Conservation (phyloP, 2,888 invertebrate species). For the Drosophila phalerata region DNA sequence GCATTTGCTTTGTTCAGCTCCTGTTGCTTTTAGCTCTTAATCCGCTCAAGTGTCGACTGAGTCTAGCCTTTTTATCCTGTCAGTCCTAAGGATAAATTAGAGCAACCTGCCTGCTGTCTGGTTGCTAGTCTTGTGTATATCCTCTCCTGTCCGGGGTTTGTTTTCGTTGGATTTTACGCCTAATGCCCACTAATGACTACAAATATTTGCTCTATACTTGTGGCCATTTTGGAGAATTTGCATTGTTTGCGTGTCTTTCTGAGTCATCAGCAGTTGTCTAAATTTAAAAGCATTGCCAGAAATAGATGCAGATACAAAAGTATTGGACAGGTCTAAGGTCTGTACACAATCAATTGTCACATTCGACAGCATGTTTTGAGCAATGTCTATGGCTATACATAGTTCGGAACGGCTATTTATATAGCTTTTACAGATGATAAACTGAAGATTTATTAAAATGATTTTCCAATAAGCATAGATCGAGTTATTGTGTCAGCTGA, state of each 20-base stretch:
- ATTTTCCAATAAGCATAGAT: slow-evolving; percentile 6
- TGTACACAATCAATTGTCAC: slow-evolving; percentile 76
- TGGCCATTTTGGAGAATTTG: slow-evolving; percentile 40
- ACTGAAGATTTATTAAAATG: slow-evolving; percentile 14
- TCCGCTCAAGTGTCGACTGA: slow-evolving; percentile 68
- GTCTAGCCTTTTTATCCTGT: slow-evolving; percentile 69
- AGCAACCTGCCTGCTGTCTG: slow-evolving; percentile 61
- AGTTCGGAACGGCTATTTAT: slow-evolving; percentile 63
- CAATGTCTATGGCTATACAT: slow-evolving; percentile 60
- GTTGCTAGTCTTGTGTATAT: slow-evolving; percentile 46
- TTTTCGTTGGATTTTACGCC: slow-evolving; percentile 51
- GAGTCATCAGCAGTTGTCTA: slow-evolving; percentile 63
- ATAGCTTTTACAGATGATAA: slow-evolving; percentile 15
- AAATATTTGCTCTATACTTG: slow-evolving; percentile 66
- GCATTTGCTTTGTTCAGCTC: slow-evolving; percentile 33
- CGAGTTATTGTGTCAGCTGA: slow-evolving; percentile 32
- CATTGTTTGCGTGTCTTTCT: slow-evolving; percentile 32
- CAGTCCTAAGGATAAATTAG: slow-evolving; percentile 59
- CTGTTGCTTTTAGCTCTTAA: slow-evolving; percentile 54
- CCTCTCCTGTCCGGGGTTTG: slow-evolving; percentile 22
- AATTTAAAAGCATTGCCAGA: slow-evolving; percentile 54
- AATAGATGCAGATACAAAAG: slow-evolving; percentile 46
- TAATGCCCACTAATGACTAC: slow-evolving; percentile 72
- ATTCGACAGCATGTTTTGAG: slow-evolving; percentile 76
- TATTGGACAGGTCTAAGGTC: slow-evolving; percentile 55